Evolutionary conservation across 2,113 vertebrate genomes (phyloP), one percentile per base, ranked within the genome.

Genomic region (Serinus canaria): DNA sequence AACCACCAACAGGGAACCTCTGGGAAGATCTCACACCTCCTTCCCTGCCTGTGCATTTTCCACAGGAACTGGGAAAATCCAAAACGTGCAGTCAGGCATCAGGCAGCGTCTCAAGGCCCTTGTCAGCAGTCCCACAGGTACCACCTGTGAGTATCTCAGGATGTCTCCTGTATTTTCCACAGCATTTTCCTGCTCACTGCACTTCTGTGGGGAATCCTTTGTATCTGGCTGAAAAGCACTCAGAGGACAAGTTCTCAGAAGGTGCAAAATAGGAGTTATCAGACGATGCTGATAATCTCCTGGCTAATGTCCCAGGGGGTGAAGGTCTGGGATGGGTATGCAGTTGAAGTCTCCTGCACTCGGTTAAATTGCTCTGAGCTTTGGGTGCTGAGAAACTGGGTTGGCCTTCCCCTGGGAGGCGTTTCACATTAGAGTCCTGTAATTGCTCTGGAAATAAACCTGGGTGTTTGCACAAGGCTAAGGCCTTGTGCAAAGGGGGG

Each of bases 321-420:
- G n/a, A 88, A 83, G 28, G 77, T 84, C 74, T 84, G 77, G 52
- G 68, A 68, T 2, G 0, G 43, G 21, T 33, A 44, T 0, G 0
- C 33, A 13, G 23, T 75, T 83, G 49, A 92, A 90, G 70, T 92
- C 90, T 92, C 73, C 50, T 74, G 59, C 5, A 22, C 33, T 67
- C 25, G 1, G n/a, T 68, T 92, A 92, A 96, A 96, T 95, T 96
- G 86, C 77, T 83, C 85, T 94, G 92, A 90, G 95, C 64, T 95
- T 90, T 87, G 52, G 35, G 89, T 47, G 31, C 64, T 1, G 6
- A 91, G 66, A 95, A 96, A 92, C 66, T 90, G 86, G 93, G 93
- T 85, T 94, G 90, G 28, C 37, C 90, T 41, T 90, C 83, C 77
- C 88, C 86, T 73, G 94, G 94, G 93, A 73, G 82, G 80, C 0